Percentiles rank a stretch among this genome's conserved stretches.
Evolutionary conservation across 1,140 invertebrate species (phyloP).

Genomic region (Epicauta chinensis): DNA sequence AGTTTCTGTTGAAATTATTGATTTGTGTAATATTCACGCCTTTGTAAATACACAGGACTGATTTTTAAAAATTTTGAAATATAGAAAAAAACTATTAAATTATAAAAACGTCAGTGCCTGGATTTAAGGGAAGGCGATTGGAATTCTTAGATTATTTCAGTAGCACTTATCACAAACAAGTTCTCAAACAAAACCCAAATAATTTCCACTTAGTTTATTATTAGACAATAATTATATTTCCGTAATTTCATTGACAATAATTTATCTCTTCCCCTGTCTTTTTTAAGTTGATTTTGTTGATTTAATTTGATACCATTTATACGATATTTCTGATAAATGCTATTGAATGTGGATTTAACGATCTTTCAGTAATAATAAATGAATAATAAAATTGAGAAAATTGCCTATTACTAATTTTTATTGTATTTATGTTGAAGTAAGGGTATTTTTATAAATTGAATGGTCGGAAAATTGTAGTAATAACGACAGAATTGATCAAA

Average conservation of each 20-base stretch:
- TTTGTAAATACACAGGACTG: conserved; percentile 30
- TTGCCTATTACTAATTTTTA: too few species aligned
- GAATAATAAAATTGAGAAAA: too few species aligned
- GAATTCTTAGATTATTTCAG: conserved; percentile 5
- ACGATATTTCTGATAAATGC: not conserved
- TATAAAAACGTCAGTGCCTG: conserved; percentile 29
- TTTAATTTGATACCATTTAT: not conserved
- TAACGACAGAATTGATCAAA: too few species aligned
- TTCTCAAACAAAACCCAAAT: not conserved
- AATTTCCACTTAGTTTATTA: not conserved
- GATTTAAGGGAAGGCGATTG: conserved; percentile 15
- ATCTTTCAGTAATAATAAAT: too few species aligned
- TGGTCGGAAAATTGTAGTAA: too few species aligned
- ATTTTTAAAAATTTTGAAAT: not conserved
- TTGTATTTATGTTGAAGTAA: too few species aligned
- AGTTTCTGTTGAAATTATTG: not conserved
- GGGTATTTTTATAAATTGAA: too few species aligned
- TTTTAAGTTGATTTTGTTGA: too few species aligned
- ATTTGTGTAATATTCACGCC: conserved; percentile 13
- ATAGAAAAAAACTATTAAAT: conserved; percentile 15
- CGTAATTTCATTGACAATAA: too few species aligned
- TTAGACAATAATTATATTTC: not conserved
- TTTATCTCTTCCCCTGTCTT: not conserved
- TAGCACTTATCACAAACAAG: conserved; percentile 4
- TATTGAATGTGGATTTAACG: not conserved